Evolutionary conservation across 1,140 invertebrate genomes (phyloP).

Genomic region (Leptopilina clavipes): DNA sequence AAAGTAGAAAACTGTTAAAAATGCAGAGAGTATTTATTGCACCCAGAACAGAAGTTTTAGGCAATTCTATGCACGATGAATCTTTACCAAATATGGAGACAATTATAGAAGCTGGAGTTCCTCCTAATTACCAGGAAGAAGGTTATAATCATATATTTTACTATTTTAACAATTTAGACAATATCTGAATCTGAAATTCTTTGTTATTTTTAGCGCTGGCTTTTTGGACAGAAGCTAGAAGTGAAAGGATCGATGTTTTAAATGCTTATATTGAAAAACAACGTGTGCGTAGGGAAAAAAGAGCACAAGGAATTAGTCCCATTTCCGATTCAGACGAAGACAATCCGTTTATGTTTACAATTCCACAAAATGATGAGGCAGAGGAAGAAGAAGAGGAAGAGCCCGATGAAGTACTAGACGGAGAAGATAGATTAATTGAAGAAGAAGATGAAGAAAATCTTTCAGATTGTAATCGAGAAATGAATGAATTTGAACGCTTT

Average conservation of each 20-base stretch:
- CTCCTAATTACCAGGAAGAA: slow-evolving; percentile 62
- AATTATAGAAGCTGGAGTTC: slow-evolving; percentile 62
- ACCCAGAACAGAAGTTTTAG: slow-evolving; percentile 63
- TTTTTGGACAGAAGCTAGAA: slow-evolving; percentile 59
- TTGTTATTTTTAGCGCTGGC: slow-evolving; percentile 55
- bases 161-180: too few relatives aligned
- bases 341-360: slow-evolving; percentile 50
- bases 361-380: slow-evolving; percentile 51
- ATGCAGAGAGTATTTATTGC: slow-evolving; percentile 75
- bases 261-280: slow-evolving; percentile 64
- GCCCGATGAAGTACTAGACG: slow-evolving; percentile 32
- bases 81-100: slow-evolving; percentile 60
- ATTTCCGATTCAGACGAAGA: slow-evolving; percentile 66
- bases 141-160: slow-evolving; percentile 51
- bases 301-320: slow-evolving; percentile 57
- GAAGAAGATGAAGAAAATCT: slow-evolving; percentile 26
- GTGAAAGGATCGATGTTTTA: slow-evolving; percentile 59
- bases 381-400: slow-evolving; percentile 41
- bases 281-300: slow-evolving; percentile 59
- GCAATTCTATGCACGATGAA: slow-evolving; percentile 55
- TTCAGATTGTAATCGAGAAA: slow-evolving; percentile 4
- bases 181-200: too few relatives aligned
- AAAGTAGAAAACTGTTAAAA: slow-evolving; percentile 74
- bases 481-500: slow-evolving; percentile 41
- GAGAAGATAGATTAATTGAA: slow-evolving; percentile 33